phyloP scores from a whole-genome alignment of 2,888 invertebrate genomes.

The Sesia bembeciformis region DNA sequence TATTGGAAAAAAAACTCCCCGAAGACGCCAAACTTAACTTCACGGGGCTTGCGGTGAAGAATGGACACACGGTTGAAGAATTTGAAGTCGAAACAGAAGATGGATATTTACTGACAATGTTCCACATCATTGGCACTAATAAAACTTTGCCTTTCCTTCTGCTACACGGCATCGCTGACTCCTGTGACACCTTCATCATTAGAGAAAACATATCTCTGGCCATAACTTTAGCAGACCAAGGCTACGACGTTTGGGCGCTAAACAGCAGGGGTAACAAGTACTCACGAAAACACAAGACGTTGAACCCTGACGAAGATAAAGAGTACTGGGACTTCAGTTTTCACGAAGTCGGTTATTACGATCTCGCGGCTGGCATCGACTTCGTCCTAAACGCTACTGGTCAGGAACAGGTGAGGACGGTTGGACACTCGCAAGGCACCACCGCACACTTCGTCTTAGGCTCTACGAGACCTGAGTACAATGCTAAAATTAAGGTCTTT shows the following conservation, averaged over 20 bases:
- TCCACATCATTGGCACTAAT: slow-evolving; percentile 15
- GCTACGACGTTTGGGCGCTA: slow-evolving; percentile 65
- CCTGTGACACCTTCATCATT: slow-evolving; percentile 41
- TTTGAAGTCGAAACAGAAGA: slow-evolving; percentile 27
- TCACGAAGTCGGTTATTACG: slow-evolving; percentile 81
- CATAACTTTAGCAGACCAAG: slow-evolving; percentile 57
- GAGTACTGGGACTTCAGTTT: slow-evolving; percentile 74
- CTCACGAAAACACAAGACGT: slow-evolving; percentile 66
- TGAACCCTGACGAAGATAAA: slow-evolving; percentile 44
- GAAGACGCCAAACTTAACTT: slow-evolving; percentile 16
- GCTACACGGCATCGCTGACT: slow-evolving; percentile 42
- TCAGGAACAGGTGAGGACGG: slow-evolving; percentile 71
- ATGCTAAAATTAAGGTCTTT: slow-evolving; percentile 68
- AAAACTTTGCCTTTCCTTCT: slow-evolving; percentile 33
- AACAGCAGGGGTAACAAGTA: slow-evolving; percentile 77
- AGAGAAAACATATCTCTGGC: slow-evolving; percentile 36
- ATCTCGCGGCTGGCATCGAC: slow-evolving; percentile 78
- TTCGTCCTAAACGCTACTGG: slow-evolving; percentile 52
- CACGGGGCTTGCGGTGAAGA: slow-evolving; percentile 20
- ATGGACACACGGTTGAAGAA: slow-evolving; percentile 16
- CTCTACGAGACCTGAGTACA: slow-evolving; percentile 71
- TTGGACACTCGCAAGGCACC: slow-evolving; percentile 83
- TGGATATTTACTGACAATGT: slow-evolving; percentile 24
- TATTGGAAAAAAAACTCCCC: neutral
- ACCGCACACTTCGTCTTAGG: slow-evolving; percentile 73